Conservation (phyloP, 1,140 invertebrate genomes). For the Nasonia vitripennis region DNA sequence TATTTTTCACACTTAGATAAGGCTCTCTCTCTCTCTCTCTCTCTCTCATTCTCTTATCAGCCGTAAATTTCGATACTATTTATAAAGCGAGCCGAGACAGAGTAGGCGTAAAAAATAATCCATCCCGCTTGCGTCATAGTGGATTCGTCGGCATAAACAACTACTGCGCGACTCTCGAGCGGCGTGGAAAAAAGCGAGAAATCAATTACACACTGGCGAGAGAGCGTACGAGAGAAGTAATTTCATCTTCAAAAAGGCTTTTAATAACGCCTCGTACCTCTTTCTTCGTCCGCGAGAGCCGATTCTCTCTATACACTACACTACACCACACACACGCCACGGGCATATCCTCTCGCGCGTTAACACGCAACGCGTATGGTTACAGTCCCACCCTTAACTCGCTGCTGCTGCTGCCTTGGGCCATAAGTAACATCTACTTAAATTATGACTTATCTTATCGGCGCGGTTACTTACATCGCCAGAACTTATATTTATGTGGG, state of each 20-base stretch:
- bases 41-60: background rate
- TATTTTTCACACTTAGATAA: slow-evolving; percentile 10
- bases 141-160: background rate
- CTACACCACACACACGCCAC: background rate
- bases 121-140: too few relatives aligned
- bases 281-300: background rate
- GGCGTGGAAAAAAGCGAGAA: background rate
- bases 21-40: background rate
- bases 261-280: slow-evolving; percentile 54
- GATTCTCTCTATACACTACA: background rate
- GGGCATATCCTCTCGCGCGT: background rate
- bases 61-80: background rate
- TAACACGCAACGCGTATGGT: slow-evolving; percentile 38
- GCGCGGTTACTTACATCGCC: slow-evolving; percentile 56
- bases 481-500: slow-evolving; percentile 56
- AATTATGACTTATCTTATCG: slow-evolving; percentile 65
- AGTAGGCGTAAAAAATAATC: background rate
- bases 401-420: slow-evolving; percentile 34
- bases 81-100: background rate
- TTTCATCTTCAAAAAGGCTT: slow-evolving; percentile 54
- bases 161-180: background rate
- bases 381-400: slow-evolving; percentile 16
- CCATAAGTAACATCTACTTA: slow-evolving; percentile 60
- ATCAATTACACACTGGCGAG: slow-evolving; percentile 9
- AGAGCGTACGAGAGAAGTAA: slow-evolving; percentile 10